Evolutionary conservation across 92 coral and sea anemone genomes (phyloP), one percentile per base, ranked within the genome.

Genomic region (Epizoanthus rinbou): DNA sequence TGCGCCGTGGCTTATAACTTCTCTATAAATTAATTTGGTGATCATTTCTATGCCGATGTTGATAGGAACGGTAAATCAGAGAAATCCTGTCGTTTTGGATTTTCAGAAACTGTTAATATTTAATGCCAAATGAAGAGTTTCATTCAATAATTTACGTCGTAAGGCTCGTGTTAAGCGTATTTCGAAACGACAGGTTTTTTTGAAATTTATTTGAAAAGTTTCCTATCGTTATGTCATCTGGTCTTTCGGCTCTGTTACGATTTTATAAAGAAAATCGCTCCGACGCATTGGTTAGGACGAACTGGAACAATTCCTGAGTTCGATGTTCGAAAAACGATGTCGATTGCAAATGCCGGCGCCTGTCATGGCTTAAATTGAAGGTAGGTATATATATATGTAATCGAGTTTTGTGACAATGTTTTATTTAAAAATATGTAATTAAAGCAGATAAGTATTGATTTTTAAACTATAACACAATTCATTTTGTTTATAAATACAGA

Each of bases 211-310:
- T 66, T 66, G 72, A 66, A 66, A 66, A 66, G 72, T 66, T 66
- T 72, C 76, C 76, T 72, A 72, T 72, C 57, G 76, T 72, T 72
- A 72, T 72, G 3, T 72, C 76, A 72, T 72, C 76, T 72, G 76
- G 10, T 39, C 57, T 72, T 72, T 72, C 76, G 76, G 76, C 76
- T 72, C 76, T 72, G 57, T 72, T 72, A 72, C 57, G 76, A 72
- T 72, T 72, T 72, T 72, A 72, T 72, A 72, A 72, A 72, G 76
- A 72, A 43, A 72, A 72, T 69, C 74, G 74, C 74, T 69, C 74
- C 74, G 74, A 56, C 74, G 74, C 74, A 4, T 69, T 37, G 74
- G 74, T 69, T 35, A 69, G 74, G 74, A 69, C 74, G 74, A 69
- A 69, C 74, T 69, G 74, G 74, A 69, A 69, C 17, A 69, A 69